Evolutionary conservation across 2,113 vertebrate species (phyloP), one percentile per base, ranked within the genome.

Genomic region (Chloropsis cyanopogon): DNA sequence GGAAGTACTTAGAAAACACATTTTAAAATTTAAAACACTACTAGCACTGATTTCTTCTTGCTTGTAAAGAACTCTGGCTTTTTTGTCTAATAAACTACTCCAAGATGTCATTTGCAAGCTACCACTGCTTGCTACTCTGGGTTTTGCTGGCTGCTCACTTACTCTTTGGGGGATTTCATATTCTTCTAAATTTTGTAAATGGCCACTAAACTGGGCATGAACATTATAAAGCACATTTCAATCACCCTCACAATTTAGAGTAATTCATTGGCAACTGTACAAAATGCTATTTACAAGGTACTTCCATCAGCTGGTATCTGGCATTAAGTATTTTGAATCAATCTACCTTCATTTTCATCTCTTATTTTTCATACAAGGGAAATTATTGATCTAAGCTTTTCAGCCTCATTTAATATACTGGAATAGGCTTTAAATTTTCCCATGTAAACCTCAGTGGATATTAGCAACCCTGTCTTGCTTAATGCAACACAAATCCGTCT

Each of bases 261-360:
- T 89, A 95, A 90, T 95, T 97, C 96, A 81, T 20, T 92, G 96
- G 94, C 90, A 95, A 76, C 90, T 23, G 54, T 91, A 96, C 95
- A 97, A 89, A 97, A 94, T 90, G 91, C 82, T 94, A 90, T 96
- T 97, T 96, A 92, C 87, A 93, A 95, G 90, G 88, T 92, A 85
- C 89, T 97, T 95, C 82, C 96, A 92, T 97, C 84, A 92, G 88
- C 71, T 93, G 89, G 68, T 88, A 79, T 83, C 86, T 82, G 87
- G 84, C 84, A 96, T 97, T 94, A 96, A 92, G 95, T 85, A 95
- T 96, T 97, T 96, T 96, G 95, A 98, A 97, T 97, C 95, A 97
- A 92, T 97, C 90, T 92, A 83, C 95, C 81, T 92, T 97, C 88
- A 96, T 97, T 97, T 97, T 97, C 93, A 94, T 96, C 90, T 92